phyloP scores from a whole-genome alignment of 2,888 invertebrate genomes.

The Tenthredo livida region DNA sequence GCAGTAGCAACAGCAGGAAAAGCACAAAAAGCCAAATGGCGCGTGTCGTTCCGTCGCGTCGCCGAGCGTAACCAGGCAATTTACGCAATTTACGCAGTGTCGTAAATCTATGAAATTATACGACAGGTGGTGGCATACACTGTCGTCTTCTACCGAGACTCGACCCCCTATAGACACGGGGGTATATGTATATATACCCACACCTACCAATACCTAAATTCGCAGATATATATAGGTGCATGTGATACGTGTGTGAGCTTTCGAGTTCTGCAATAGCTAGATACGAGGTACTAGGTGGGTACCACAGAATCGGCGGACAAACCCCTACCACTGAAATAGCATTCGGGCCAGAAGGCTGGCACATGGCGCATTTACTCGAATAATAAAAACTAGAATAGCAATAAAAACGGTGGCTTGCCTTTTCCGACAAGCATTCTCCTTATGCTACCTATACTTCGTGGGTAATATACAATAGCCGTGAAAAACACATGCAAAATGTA shows the following conservation, averaged over 20 bases:
- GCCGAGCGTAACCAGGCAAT: slow-evolving; percentile 44
- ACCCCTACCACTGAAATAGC: slow-evolving; percentile 6
- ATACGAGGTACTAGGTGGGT: not conserved
- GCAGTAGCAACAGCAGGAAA: not conserved
- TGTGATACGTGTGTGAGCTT: not conserved
- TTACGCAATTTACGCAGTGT: slow-evolving; percentile 53
- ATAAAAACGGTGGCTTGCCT: slow-evolving; percentile 24
- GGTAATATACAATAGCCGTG: not conserved
- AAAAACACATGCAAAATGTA: too few relatives aligned
- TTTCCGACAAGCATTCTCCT: not conserved
- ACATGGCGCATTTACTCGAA: slow-evolving; percentile 49
- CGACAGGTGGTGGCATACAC: slow-evolving; percentile 47
- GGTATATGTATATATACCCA: not conserved
- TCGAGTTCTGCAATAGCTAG: not conserved
- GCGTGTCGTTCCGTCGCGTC: slow-evolving; percentile 40
- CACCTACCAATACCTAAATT: not conserved
- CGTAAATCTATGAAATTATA: slow-evolving; percentile 55
- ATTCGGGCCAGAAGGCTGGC: slow-evolving; percentile 43
- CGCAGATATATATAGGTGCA: not conserved
- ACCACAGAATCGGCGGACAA: not conserved
- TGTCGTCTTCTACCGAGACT: slow-evolving; percentile 16
- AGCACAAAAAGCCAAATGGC: slow-evolving; percentile 47
- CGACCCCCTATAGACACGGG: not conserved
- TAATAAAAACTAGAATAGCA: slow-evolving; percentile 49
- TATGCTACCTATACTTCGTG: not conserved